A percentile compares a stretch with the other conserved stretches of the same genome.
Conservation (phyloP, 2,113 vertebrate genomes). For the Pogona vitticeps region DNA sequence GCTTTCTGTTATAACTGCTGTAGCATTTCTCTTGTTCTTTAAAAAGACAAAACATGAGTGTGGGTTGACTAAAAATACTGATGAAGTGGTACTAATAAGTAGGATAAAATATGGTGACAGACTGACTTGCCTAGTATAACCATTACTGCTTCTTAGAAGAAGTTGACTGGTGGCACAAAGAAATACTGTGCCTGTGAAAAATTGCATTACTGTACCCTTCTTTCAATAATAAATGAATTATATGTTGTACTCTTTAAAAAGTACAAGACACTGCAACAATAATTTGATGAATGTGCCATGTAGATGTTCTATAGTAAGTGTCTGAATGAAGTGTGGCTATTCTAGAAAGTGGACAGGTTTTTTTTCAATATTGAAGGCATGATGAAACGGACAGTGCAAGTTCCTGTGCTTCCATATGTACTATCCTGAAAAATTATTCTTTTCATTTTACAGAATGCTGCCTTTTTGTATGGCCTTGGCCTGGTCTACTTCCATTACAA, state of each 20-base stretch:
- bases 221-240: neutral
- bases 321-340: neutral
- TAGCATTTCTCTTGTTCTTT: too few species aligned
- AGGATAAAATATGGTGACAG: neutral
- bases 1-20: too few species aligned
- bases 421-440: slow-evolving; percentile 46
- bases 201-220: neutral
- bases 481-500: slow-evolving; percentile 99
- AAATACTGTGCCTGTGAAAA: neutral
- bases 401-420: neutral
- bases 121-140: neutral
- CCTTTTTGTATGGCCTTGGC: slow-evolving; percentile 99
- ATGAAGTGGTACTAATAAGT: neutral
- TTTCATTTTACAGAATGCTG: slow-evolving; percentile 91
- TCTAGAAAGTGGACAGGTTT: neutral
- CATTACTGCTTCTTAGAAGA: neutral
- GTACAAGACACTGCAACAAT: too few species aligned
- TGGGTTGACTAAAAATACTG: neutral
- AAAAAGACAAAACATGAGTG: neutral
- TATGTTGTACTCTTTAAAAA: too few species aligned
- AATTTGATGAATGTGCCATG: too few species aligned
- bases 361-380: too few species aligned
- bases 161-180: neutral
- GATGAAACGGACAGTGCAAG: neutral
- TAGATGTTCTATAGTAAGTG: too few species aligned